Evolutionary conservation across 2,797 vertebrate genomes (phyloP), one percentile per base, ranked within the genome.

Genomic region (Leucoraja ocellata): DNA sequence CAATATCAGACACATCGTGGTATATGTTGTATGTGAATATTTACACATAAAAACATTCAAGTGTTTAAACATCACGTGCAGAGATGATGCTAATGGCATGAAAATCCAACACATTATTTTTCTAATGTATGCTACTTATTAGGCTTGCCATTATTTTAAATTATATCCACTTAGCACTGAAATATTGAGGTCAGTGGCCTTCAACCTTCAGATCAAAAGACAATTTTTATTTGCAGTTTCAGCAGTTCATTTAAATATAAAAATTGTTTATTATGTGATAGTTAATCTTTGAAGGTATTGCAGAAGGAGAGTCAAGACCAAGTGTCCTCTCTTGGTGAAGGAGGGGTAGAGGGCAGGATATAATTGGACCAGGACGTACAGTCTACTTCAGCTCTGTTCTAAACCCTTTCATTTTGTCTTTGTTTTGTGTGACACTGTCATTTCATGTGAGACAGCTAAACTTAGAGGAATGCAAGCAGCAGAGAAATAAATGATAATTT

Each of bases 161-260:
- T 97, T 97, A 97, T 95, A 95, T 95, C 95, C 96, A 96, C 97
- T 98, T 97, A 97, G 96, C 97, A 96, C 96, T 95, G 95, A 94
- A 95, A 96, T 97, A 98, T 97, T 96, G 97, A 96, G 98, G 98
- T 98, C 97, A 97, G 94, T 94, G 96, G 96, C 98, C 98, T 97
- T 98, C 96, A 98, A 98, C 98, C 46, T 98, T 96, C 96, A 93
- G 95, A 95, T 94, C 95, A 96, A 97, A 96, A 96, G 84, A 21
- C 61, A 65, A 88, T 88, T 88, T 65, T 88, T 88, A 88, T 88
- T 88, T 68, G 61, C 61, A 68, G 61, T 88, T 88, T 88, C 61
- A 88, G 84, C 84, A 68, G n/a, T 88, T 88, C 14, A 88, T 88
- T 88, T 88, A 88, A 36, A 68, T 88, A 68, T 65, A 68, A n/a